phyloP scores from a whole-genome alignment of 2,797 vertebrate species.

The Microctenopoma steveboyesi region DNA sequence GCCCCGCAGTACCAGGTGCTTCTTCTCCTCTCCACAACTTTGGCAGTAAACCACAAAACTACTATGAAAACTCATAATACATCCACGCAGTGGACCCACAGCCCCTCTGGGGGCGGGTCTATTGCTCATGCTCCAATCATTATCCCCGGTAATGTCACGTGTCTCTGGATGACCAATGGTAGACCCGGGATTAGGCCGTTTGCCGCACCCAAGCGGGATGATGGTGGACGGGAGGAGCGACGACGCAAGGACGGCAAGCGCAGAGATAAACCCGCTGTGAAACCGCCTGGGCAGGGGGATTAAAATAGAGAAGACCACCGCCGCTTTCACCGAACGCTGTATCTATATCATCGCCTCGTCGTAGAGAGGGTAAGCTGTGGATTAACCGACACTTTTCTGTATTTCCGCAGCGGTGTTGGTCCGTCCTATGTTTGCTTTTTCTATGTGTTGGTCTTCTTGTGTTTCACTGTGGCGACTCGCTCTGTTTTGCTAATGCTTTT shows the following conservation, averaged over 20 bases:
- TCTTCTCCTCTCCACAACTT: not conserved
- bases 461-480: conserved; percentile 12
- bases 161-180: conserved; percentile 37
- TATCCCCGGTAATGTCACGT: conserved; percentile 1
- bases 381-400: not conserved
- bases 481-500: conserved; percentile 51
- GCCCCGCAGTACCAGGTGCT: no score
- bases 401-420: not conserved
- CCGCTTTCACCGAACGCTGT: conserved; percentile 28
- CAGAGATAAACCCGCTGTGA: conserved; percentile 64
- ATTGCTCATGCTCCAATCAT: conserved; percentile 42
- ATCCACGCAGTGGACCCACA: not conserved
- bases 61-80: not conserved
- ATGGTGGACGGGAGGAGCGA: conserved; percentile 73
- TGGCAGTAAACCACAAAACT: not conserved
- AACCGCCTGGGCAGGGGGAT: conserved; percentile 44
- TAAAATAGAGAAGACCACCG: conserved; percentile 45
- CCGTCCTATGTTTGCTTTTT: conserved; percentile 14
- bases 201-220: conserved; percentile 76
- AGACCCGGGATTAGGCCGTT: conserved; percentile 23
- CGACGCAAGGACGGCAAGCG: conserved; percentile 33
- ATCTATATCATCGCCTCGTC: conserved; percentile 34
- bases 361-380: conserved; percentile 69
- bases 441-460: conserved; percentile 18
- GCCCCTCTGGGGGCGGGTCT: conserved; percentile 11